These are phyloP conservation scores for Drosophila seguyi DNA, from an alignment of 1,140 invertebrate species.

Conservation along the genomic window DNA sequence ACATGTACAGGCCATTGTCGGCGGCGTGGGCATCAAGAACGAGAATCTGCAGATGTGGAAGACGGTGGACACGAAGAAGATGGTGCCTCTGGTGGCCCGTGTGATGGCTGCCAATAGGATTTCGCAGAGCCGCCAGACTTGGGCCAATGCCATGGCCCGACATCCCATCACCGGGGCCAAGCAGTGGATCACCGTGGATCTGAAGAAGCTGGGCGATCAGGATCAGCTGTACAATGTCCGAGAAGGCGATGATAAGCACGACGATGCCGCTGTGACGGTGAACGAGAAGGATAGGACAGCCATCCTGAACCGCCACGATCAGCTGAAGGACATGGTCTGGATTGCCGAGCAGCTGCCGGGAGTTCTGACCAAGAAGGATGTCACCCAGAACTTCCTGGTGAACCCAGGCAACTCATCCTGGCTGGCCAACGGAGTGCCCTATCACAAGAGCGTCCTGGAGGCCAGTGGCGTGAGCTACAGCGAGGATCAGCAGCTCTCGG, in stretches of 20 bases:
- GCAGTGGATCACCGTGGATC: constrained; percentile 95
- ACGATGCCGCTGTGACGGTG: constrained; percentile 86
- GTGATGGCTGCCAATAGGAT: constrained; percentile 95
- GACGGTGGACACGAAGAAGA: constrained; percentile 86
- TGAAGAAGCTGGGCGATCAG: constrained; percentile 85
- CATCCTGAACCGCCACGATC: constrained; percentile 80
- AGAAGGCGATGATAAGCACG: constrained; percentile 70
- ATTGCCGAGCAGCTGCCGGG: constrained; percentile 94
- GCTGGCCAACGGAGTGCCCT: constrained; percentile 93
- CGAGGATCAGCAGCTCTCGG: constrained; percentile 86
- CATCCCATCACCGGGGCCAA: constrained; percentile 95
- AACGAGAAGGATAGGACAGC: constrained; percentile 77
- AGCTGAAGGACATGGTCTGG: constrained; percentile 88
- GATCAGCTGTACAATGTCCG: constrained; percentile 61
- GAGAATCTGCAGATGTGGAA: constrained; percentile 87
- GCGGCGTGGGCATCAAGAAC: constrained; percentile 87
- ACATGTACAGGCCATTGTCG: constrained; percentile 87
- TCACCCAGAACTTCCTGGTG: constrained; percentile 88
- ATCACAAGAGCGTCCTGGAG: constrained; percentile 87
- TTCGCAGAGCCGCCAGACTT: constrained; percentile 89
- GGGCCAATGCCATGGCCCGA: constrained; percentile 88
- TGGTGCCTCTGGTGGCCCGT: constrained; percentile 91
- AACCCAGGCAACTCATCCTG: constrained; percentile 88
- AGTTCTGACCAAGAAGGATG: constrained; percentile 88
- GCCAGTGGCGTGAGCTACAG: constrained; percentile 82